A percentile compares a stretch with the other conserved stretches of the same genome.
These are phyloP conservation scores for Troides oblongomaculatus DNA, from an alignment of 2,888 invertebrate species.

Conservation along the genomic window DNA sequence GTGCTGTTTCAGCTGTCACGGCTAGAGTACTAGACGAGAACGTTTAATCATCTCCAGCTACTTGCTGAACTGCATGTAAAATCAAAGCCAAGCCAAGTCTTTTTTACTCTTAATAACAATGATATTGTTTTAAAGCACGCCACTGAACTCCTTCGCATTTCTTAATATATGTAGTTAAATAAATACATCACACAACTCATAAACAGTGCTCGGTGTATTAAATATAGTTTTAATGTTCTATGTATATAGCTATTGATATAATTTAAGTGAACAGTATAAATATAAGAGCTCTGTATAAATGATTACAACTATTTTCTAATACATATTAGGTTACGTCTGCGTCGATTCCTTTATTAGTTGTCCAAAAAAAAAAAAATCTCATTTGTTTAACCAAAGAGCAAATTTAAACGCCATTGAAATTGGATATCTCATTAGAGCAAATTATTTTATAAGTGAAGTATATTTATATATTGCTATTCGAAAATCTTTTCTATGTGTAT, in stretches of 20 bases:
- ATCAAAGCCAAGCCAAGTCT: too few species aligned
- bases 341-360: slow-evolving; percentile 31
- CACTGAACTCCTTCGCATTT: neutral
- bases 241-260: slow-evolving; percentile 25
- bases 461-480: slow-evolving; percentile 12
- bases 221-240: slow-evolving; percentile 18
- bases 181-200: slow-evolving; percentile 6
- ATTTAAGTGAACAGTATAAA: slow-evolving; percentile 9
- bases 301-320: slow-evolving; percentile 8
- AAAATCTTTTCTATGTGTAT: neutral
- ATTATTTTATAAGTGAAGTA: slow-evolving; percentile 9
- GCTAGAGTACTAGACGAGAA: too few species aligned
- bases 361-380: slow-evolving; percentile 38
- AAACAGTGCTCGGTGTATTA: slow-evolving; percentile 9
- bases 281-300: slow-evolving; percentile 6
- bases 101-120: neutral
- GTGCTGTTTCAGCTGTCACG: too few species aligned
- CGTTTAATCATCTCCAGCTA: too few species aligned
- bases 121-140: neutral
- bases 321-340: slow-evolving; percentile 8
- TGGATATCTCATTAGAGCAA: slow-evolving; percentile 32
- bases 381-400: slow-evolving; percentile 60
- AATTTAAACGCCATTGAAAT: slow-evolving; percentile 45
- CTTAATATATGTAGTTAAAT: neutral
- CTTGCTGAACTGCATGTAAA: too few species aligned